phyloP scores from a whole-genome alignment of 2,113 vertebrate genomes.

The Campylomormyrus numenius region DNA sequence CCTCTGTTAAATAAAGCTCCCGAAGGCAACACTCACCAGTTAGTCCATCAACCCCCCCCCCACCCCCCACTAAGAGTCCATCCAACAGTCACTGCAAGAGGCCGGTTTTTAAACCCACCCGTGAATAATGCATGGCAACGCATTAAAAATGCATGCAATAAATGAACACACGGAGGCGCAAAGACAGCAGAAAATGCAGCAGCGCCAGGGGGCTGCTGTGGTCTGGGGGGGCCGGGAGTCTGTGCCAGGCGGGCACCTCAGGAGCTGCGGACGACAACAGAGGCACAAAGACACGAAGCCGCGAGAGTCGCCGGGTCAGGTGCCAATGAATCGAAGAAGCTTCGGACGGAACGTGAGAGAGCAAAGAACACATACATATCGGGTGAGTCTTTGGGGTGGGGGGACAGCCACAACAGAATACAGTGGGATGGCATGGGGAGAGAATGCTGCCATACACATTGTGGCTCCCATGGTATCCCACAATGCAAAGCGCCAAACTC shows the following conservation, averaged over 20 bases:
- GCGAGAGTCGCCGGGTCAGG: background rate
- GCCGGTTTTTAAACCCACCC: background rate
- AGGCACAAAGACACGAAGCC: background rate
- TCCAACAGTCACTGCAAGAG: background rate
- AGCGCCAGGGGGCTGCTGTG: background rate
- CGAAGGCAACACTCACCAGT: background rate
- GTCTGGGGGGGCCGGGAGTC: background rate
- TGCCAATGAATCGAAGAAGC: background rate
- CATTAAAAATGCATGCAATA: constrained; percentile 13
- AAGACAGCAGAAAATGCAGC: background rate
- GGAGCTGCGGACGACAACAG: background rate
- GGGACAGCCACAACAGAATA: background rate
- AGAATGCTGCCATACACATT: background rate
- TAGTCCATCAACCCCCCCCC: background rate
- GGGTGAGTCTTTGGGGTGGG: background rate
- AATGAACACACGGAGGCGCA: background rate
- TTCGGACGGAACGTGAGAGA: background rate
- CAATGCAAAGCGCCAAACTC: background rate
- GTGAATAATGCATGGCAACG: constrained; percentile 13
- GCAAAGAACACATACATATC: background rate
- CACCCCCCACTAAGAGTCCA: background rate
- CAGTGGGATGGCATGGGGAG: background rate
- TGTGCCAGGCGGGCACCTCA: background rate
- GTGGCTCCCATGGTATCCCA: background rate
- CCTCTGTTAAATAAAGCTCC: background rate